These are phyloP conservation scores for Dicrurus megarhynchus DNA, from an alignment of 2,113 vertebrate species.

Conservation along the genomic window DNA sequence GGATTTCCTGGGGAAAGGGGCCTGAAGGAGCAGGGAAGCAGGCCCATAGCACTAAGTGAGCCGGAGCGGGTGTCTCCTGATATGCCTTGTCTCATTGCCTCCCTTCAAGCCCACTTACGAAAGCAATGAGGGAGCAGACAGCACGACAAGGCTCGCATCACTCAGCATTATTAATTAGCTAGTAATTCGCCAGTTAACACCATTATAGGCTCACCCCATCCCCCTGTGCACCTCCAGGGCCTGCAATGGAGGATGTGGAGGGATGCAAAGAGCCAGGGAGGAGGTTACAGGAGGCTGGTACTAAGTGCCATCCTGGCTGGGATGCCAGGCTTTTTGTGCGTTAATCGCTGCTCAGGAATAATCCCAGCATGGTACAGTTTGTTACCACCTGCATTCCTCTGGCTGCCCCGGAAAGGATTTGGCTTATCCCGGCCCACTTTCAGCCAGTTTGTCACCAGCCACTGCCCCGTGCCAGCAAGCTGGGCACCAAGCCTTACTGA, in stretches of 20 bases:
- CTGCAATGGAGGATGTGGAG: not conserved
- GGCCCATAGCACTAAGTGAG: not conserved
- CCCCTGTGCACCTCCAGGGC: not conserved
- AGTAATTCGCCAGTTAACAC: slow-evolving; percentile 29
- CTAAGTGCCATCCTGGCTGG: not conserved
- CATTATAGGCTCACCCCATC: not conserved
- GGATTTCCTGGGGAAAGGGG: not conserved
- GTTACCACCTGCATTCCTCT: not conserved
- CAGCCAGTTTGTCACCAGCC: not conserved
- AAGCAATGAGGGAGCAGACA: slow-evolving; percentile 66
- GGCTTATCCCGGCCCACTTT: not conserved
- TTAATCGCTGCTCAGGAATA: not conserved
- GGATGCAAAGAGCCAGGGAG: not conserved
- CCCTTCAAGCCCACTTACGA: slow-evolving; percentile 66
- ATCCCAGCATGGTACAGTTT: not conserved
- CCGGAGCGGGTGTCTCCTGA: not conserved
- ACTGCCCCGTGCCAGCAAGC: not conserved
- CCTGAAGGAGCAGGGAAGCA: not conserved
- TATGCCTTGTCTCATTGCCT: slow-evolving; percentile 45
- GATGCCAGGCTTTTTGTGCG: not conserved
- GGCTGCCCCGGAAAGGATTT: not conserved
- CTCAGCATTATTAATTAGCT: slow-evolving; percentile 56
- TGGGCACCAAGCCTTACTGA: not conserved
- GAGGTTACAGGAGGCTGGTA: not conserved
- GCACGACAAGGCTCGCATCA: slow-evolving; percentile 29